These are phyloP conservation scores for Pholis gunnellus DNA, from an alignment of 2,113 vertebrate species.

Conservation along the genomic window DNA sequence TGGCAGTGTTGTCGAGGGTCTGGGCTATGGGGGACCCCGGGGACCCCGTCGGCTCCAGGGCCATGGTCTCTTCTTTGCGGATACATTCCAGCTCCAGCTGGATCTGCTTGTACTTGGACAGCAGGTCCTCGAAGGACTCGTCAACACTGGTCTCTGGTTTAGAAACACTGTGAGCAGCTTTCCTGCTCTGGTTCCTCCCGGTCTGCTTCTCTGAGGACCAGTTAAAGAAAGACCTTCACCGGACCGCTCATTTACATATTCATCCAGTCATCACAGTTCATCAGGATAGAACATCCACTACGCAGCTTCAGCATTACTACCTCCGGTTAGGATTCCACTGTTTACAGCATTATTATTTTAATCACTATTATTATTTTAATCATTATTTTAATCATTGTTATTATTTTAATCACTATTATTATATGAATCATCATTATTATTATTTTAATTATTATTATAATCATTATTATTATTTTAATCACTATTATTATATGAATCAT, in stretches of 20 bases:
- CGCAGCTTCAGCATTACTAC: too few species aligned
- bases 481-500: too few species aligned
- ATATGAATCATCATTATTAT: not conserved
- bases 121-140: constrained; percentile 97
- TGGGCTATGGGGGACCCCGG: constrained; percentile 68
- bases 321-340: too few species aligned
- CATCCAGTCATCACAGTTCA: too few species aligned
- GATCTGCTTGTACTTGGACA: constrained; percentile 97
- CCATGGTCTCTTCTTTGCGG: constrained; percentile 94
- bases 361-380: too few species aligned
- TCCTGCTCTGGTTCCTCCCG: constrained; percentile 85
- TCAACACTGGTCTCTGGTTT: constrained; percentile 88
- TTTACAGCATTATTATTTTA: too few species aligned
- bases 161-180: constrained; percentile 78
- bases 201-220: constrained; percentile 87
- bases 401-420: not conserved
- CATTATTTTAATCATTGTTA: too few species aligned
- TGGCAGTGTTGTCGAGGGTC: constrained; percentile 55
- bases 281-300: too few species aligned
- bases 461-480: not conserved
- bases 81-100: constrained; percentile 96
- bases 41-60: constrained; percentile 85
- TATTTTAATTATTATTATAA: not conserved
- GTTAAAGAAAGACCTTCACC: constrained; percentile 31
- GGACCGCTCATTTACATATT: too few species aligned